A percentile compares a stretch with the other conserved stretches of the same genome.
Evolutionary conservation across 2,797 vertebrate species (phyloP).

Genomic region (Hipposideros larvatus): DNA sequence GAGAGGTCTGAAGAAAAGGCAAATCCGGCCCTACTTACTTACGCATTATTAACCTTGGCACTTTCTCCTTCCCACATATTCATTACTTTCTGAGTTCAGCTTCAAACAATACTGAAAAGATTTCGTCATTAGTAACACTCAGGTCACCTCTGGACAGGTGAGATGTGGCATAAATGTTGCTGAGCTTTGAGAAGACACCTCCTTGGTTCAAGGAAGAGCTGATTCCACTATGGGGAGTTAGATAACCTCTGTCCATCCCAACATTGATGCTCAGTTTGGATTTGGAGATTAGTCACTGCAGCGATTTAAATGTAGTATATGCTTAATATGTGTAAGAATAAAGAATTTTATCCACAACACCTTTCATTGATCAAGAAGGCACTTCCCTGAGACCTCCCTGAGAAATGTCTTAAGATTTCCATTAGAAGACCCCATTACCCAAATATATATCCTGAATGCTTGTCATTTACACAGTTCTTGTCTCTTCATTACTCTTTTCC

Average conservation of each 20-base stretch:
- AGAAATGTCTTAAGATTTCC: not conserved
- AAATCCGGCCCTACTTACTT: not conserved
- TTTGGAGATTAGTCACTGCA: not conserved
- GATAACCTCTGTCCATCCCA: too few relatives aligned
- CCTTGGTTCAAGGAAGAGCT: not conserved
- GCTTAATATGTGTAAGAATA: not conserved
- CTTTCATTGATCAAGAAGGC: not conserved
- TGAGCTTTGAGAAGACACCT: not conserved
- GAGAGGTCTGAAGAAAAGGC: not conserved
- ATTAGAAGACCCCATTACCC: not conserved
- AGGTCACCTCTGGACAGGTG: fast-evolving
- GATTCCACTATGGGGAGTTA: fast-evolving
- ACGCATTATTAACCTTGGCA: fast-evolving
- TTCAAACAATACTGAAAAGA: not conserved
- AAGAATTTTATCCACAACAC: not conserved
- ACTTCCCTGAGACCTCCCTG: too few relatives aligned
- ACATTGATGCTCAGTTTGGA: not conserved
- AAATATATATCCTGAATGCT: not conserved
- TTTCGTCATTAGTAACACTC: fast-evolving
- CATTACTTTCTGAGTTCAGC: not conserved
- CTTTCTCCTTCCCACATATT: too few relatives aligned
- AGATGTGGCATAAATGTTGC: not conserved
- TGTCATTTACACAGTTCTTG: too few relatives aligned
- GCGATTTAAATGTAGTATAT: not conserved
- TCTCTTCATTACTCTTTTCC: not conserved